These are phyloP conservation scores for Malacoctenus gilli DNA, from an alignment of 2,797 vertebrate species.

Conservation along the genomic window DNA sequence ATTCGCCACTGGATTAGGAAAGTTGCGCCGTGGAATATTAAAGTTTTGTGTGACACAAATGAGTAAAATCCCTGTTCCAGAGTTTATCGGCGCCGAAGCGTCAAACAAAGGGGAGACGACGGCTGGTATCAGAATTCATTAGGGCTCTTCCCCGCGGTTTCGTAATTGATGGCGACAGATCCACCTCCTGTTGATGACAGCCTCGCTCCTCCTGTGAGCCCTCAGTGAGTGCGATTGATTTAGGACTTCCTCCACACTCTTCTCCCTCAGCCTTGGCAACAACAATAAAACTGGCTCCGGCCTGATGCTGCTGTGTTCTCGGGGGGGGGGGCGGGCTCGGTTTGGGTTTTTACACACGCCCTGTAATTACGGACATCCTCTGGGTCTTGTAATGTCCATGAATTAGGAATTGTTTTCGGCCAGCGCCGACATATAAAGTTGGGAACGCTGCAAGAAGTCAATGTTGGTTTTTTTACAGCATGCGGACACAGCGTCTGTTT, in stretches of 20 bases:
- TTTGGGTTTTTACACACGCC: constrained; percentile 62
- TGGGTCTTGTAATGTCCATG: constrained; percentile 63
- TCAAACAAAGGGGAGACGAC: constrained; percentile 48
- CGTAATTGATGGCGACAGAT: constrained; percentile 78
- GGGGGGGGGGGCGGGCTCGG: constrained; percentile 55
- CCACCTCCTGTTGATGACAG: constrained; percentile 77
- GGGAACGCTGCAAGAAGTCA: constrained; percentile 28
- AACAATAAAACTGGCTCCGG: constrained; percentile 69
- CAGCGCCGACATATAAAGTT: constrained; percentile 33
- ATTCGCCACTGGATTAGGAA: no score
- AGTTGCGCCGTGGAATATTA: no score
- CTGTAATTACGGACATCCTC: constrained; percentile 77
- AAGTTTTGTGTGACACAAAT: no score
- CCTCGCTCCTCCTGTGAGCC: constrained; percentile 63
- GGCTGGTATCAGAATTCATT: constrained; percentile 62
- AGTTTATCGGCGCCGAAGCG: constrained; percentile 18
- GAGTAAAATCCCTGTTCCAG: constrained; percentile 7
- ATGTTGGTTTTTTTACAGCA: constrained; percentile 40
- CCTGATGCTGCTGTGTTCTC: constrained; percentile 63
- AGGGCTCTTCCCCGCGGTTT: constrained; percentile 59
- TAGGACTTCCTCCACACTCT: constrained; percentile 73
- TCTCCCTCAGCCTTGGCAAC: constrained; percentile 63
- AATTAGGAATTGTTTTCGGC: constrained; percentile 60
- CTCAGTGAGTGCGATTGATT: constrained; percentile 76
- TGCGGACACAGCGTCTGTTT: constrained; percentile 38